phyloP scores from a whole-genome alignment of 2,113 vertebrate species.

The Syrrhaptes paradoxus region DNA sequence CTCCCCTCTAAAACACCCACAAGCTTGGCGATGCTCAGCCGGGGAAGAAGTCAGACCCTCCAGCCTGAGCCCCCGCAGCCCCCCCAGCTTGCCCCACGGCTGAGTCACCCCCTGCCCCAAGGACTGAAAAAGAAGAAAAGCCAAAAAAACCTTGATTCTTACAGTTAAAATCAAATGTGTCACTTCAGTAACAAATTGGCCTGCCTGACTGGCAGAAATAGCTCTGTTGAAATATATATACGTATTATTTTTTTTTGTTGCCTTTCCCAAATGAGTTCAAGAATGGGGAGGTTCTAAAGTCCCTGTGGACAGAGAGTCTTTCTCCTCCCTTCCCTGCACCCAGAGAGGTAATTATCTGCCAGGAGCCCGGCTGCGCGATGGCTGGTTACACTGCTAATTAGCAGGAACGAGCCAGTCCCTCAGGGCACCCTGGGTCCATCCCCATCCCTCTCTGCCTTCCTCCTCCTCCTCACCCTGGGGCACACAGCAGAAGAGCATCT shows the following conservation, averaged over 20 bases:
- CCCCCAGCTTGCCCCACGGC: fast-evolving
- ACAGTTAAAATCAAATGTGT: conserved; percentile 63
- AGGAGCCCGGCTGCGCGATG: background rate
- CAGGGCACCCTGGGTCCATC: background rate
- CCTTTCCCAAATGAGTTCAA: conserved; percentile 53
- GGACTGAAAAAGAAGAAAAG: background rate
- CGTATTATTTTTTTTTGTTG: conserved; percentile 1
- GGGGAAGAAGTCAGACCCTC: background rate
- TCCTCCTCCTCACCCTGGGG: background rate
- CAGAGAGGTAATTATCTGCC: conserved; percentile 52
- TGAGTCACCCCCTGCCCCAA: background rate
- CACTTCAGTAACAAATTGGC: conserved; percentile 56
- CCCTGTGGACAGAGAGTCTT: conserved; percentile 4
- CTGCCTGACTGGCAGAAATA: conserved; percentile 60
- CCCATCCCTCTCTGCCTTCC: background rate
- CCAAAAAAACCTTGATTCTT: background rate
- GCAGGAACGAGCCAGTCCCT: background rate
- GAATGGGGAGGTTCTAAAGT: conserved; percentile 47
- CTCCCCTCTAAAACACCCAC: background rate
- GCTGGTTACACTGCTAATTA: conserved; percentile 52
- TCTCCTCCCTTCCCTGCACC: background rate
- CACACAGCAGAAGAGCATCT: background rate
- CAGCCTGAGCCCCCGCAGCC: background rate
- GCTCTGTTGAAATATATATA: conserved; percentile 49
- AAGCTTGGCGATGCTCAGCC: fast-evolving